Conservation (phyloP, 2,113 vertebrate species). For the Candoia aspera region DNA sequence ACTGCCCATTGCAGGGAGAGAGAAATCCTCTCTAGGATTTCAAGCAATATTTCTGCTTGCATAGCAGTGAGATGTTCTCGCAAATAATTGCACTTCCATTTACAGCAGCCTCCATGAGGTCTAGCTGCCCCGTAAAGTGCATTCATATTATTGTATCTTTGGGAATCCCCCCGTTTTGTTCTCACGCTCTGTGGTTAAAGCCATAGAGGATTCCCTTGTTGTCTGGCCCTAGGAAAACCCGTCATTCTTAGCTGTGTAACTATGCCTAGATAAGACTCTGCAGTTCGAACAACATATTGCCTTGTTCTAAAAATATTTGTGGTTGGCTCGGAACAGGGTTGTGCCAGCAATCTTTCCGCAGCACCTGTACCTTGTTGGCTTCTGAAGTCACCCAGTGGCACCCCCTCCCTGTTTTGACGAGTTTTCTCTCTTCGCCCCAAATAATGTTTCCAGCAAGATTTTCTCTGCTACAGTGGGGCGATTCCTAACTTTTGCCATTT, state of each 20-base stretch:
- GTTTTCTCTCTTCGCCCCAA: not conserved
- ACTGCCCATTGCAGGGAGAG: not conserved
- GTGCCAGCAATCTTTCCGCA: not conserved
- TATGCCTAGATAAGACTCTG: not conserved
- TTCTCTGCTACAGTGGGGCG: not conserved
- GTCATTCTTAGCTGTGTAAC: not conserved
- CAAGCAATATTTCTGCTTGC: not conserved
- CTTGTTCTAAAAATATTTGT: not conserved
- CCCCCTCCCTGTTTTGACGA: not conserved
- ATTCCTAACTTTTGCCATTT: not conserved
- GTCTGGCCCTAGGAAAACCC: not conserved
- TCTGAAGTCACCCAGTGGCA: not conserved
- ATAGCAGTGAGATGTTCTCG: not conserved
- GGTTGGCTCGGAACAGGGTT: not conserved
- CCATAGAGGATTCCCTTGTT: not conserved
- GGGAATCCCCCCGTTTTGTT: not conserved
- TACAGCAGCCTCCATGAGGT: not conserved
- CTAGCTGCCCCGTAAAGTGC: not conserved
- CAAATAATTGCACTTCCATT: accelerated
- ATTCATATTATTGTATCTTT: not conserved
- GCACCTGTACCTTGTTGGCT: accelerated
- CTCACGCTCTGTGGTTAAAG: too few relatives aligned
- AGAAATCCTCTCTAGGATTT: not conserved
- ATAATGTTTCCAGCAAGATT: not conserved
- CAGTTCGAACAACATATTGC: not conserved